Evolutionary conservation across 2,888 invertebrate species (phyloP).

Genomic region (Cephus sareptanus): DNA sequence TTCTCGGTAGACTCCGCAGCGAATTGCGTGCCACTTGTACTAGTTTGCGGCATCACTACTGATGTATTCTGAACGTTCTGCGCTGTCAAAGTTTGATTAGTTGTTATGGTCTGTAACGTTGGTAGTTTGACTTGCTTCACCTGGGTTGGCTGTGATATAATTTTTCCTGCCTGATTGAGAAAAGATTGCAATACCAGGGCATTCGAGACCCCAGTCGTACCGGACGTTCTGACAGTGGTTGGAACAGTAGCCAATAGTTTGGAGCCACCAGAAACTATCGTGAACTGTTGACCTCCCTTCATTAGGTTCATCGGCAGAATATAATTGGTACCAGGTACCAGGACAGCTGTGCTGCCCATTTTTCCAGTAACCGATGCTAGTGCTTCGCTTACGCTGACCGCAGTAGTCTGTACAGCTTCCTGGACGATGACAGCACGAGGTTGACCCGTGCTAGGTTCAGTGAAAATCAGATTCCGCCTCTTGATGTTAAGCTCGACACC

Average conservation of each 20-base stretch:
- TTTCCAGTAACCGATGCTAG: slow-evolving; percentile 73
- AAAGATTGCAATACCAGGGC: slow-evolving; percentile 76
- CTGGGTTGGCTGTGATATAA: slow-evolving; percentile 50
- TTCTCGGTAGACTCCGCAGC: slow-evolving; percentile 31
- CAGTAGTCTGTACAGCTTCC: slow-evolving; percentile 53
- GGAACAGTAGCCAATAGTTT: slow-evolving; percentile 66
- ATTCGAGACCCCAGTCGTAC: slow-evolving; percentile 69
- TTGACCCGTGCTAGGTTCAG: slow-evolving; percentile 55
- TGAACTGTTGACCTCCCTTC: slow-evolving; percentile 79
- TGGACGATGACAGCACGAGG: slow-evolving; percentile 61
- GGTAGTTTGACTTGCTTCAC: slow-evolving; percentile 59
- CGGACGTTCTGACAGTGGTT: slow-evolving; percentile 45
- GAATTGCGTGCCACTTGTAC: slow-evolving; percentile 39
- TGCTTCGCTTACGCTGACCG: slow-evolving; percentile 71
- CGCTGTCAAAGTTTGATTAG: slow-evolving; percentile 37
- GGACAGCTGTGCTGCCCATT: slow-evolving; percentile 73
- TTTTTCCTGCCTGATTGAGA: slow-evolving; percentile 72
- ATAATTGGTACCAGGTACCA: slow-evolving; percentile 78
- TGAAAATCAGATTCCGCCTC: slow-evolving; percentile 56
- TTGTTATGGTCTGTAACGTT: slow-evolving; percentile 49
- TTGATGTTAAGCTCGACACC: slow-evolving; percentile 52
- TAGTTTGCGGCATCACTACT: slow-evolving; percentile 49
- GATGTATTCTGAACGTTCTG: slow-evolving; percentile 44
- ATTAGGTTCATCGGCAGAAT: slow-evolving; percentile 78
- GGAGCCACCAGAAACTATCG: slow-evolving; percentile 78